A percentile compares a stretch with the other conserved stretches of the same genome.
phyloP scores from a whole-genome alignment of 2,113 vertebrate genomes.

The Athene noctua region DNA sequence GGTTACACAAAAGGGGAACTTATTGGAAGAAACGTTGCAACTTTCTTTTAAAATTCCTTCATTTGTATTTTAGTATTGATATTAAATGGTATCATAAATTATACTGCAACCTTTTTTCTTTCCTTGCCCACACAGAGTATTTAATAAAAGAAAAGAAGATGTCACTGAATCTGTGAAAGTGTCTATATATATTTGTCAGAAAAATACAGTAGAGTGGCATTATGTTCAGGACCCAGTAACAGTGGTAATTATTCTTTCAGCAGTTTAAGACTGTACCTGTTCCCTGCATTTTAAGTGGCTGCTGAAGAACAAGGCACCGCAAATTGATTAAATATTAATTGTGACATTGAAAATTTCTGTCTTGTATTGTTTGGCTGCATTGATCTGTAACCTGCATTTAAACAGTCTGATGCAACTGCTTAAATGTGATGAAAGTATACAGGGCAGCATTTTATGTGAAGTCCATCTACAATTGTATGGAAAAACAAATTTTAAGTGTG shows the following conservation, averaged over 20 bases:
- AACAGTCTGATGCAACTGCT: background rate
- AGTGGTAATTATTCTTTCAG: constrained; percentile 43
- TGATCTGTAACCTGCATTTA: background rate
- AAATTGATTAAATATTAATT: constrained; percentile 50
- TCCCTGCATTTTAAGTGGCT: constrained; percentile 37
- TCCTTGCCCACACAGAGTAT: constrained; percentile 17
- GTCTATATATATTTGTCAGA: constrained; percentile 28
- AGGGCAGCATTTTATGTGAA: background rate
- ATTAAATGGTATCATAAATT: constrained; percentile 1
- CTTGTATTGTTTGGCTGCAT: background rate
- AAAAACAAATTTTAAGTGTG: background rate
- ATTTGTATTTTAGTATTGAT: constrained; percentile 12
- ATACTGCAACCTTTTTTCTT: background rate
- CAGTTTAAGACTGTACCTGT: background rate
- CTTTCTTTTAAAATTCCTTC: constrained; percentile 4
- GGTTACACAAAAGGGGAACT: background rate
- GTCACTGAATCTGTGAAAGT: background rate
- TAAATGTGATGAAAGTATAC: background rate
- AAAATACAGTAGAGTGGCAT: background rate
- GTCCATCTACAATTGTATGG: background rate
- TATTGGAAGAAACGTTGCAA: background rate
- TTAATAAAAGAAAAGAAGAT: constrained; percentile 32
- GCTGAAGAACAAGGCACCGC: background rate
- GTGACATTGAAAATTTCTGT: background rate
- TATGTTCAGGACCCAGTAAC: constrained; percentile 15